A percentile compares a stretch with the other conserved stretches of the same genome.
phyloP scores from a whole-genome alignment of 1,140 invertebrate genomes.

The Lysiphlebus fabarum region DNA sequence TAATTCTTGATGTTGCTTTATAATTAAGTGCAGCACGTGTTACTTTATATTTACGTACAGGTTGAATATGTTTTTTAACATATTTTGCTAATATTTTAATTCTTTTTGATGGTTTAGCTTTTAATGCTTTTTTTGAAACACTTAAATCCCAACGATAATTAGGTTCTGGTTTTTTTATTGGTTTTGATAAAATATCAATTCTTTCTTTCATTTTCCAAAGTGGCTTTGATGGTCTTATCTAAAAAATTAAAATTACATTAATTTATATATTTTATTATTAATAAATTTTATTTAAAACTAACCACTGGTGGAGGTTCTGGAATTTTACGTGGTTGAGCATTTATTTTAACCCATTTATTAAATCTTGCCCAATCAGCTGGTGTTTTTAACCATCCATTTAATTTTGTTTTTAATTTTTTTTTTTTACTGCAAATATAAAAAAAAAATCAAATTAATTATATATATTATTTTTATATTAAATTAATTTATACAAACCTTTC shows the following conservation, averaged over 20 bases:
- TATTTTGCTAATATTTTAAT: conserved; percentile 25
- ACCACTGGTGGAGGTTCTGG: conserved; percentile 29
- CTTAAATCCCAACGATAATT: conserved; percentile 4
- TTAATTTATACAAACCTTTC: not conserved
- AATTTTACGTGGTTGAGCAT: conserved; percentile 30
- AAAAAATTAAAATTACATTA: not conserved
- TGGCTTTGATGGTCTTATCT: conserved; percentile 30
- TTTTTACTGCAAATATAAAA: not conserved
- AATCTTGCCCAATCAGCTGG: conserved; percentile 36
- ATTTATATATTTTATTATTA: not conserved
- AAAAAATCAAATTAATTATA: not conserved
- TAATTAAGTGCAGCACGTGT: conserved; percentile 27
- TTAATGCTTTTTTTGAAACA: conserved; percentile 29
- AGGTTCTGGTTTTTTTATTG: conserved; percentile 6
- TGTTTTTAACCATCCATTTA: conserved; percentile 35
- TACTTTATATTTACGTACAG: conserved; percentile 25
- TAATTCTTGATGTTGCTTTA: conserved; percentile 22
- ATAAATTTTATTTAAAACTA: not conserved
- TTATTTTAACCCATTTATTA: conserved; percentile 32
- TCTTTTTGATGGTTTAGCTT: conserved; percentile 20
- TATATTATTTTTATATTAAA: not conserved
- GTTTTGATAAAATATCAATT: conserved; percentile 22
- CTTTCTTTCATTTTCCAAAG: conserved; percentile 25
- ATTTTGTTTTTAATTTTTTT: conserved; percentile 13
- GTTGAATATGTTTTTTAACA: not conserved